Conservation (phyloP, 2,888 invertebrate species). For the Altica lythri region DNA sequence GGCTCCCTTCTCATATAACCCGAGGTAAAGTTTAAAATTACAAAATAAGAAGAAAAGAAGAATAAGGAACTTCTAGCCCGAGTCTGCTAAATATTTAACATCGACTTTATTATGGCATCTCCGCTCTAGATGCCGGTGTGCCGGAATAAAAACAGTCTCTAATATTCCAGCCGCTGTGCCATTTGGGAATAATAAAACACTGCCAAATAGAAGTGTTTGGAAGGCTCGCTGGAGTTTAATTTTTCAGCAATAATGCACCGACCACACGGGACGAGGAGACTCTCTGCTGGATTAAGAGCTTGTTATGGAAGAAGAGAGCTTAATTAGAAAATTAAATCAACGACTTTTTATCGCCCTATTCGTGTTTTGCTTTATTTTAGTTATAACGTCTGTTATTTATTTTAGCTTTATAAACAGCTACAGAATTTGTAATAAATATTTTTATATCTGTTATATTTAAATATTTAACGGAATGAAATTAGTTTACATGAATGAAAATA, state of each 20-base stretch:
- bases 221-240: constrained; percentile 38
- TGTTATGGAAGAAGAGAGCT: constrained; percentile 7
- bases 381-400: no score
- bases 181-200: constrained; percentile 47
- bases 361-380: no score
- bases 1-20: constrained; percentile 28
- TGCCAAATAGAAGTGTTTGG: constrained; percentile 44
- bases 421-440: no score
- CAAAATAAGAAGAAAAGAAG: constrained; percentile 47
- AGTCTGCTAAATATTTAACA: constrained; percentile 52
- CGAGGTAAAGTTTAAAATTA: constrained; percentile 53
- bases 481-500: no score
- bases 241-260: constrained; percentile 35
- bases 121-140: constrained; percentile 4
- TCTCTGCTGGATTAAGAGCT: constrained; percentile 18
- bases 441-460: no score
- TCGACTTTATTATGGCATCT: constrained; percentile 50
- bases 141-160: constrained; percentile 43
- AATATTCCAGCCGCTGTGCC: constrained; percentile 46
- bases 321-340: constrained; percentile 26
- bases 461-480: no score
- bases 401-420: no score
- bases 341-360: not conserved
- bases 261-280: constrained; percentile 13
- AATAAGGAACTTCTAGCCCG: constrained; percentile 47